phyloP scores from a whole-genome alignment of 1,140 invertebrate species.

The Trachymyrmex cornetzi region DNA sequence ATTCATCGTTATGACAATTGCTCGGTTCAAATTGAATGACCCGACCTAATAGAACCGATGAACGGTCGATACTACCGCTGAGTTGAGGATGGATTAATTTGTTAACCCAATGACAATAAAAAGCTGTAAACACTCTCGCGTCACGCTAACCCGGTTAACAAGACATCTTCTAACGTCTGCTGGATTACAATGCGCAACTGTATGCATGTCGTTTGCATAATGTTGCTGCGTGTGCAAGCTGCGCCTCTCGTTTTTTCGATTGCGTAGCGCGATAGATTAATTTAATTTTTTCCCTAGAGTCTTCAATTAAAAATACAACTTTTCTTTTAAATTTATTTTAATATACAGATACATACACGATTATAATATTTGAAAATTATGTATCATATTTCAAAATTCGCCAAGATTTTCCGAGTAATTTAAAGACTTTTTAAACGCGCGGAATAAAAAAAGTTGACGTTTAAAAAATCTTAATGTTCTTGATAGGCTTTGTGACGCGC shows the following conservation, averaged over 20 bases:
- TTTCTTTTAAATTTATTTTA: conserved; percentile 4
- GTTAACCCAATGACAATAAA: conserved; percentile 24
- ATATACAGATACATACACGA: background rate
- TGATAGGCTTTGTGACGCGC: background rate
- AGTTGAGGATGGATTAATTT: conserved; percentile 63
- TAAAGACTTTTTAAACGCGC: background rate
- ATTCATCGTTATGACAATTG: conserved; percentile 57
- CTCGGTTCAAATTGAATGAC: conserved; percentile 58
- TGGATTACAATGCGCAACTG: conserved; percentile 58
- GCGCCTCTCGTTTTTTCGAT: conserved; percentile 3
- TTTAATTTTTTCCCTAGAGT: background rate
- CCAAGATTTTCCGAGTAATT: background rate
- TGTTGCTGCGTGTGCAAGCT: background rate
- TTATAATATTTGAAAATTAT: background rate
- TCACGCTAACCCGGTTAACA: conserved; percentile 61
- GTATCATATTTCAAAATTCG: background rate
- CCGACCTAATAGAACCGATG: conserved; percentile 47
- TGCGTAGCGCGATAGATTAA: background rate
- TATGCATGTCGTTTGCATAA: conserved; percentile 59
- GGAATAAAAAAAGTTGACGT: background rate
- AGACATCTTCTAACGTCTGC: conserved; percentile 32
- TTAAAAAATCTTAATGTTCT: background rate
- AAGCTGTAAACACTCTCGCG: background rate
- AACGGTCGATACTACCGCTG: conserved; percentile 15
- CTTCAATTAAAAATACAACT: background rate